Conservation (phyloP, 1,140 invertebrate species). For the Streblospio benedicti region DNA sequence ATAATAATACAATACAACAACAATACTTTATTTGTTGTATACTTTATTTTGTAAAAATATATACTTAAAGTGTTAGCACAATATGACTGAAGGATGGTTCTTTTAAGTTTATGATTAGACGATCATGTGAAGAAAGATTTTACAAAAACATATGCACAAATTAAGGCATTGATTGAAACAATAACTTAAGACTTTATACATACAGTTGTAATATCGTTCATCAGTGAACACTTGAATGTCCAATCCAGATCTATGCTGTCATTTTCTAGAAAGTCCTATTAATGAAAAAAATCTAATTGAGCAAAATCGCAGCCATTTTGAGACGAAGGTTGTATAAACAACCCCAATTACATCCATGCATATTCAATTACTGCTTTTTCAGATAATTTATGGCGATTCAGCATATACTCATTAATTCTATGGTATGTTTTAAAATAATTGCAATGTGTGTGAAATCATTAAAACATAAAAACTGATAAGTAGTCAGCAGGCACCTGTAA, state of each 20-base stretch:
- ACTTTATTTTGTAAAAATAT: too few relatives aligned
- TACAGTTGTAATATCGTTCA: conserved; percentile 61
- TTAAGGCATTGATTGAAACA: background rate
- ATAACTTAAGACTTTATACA: conserved; percentile 25
- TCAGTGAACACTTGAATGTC: conserved; percentile 81
- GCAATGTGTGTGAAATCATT: background rate
- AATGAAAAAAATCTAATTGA: background rate
- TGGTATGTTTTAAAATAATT: background rate
- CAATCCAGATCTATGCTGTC: conserved; percentile 79
- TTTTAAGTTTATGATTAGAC: too few relatives aligned
- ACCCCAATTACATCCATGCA: background rate
- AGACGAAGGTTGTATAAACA: too few relatives aligned
- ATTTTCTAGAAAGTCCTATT: conserved; percentile 81
- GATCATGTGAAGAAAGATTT: accelerated
- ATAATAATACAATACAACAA: background rate
- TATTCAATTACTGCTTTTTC: background rate
- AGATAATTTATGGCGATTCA: background rate
- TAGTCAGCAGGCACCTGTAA: conserved; percentile 41
- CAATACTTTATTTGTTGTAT: too few relatives aligned
- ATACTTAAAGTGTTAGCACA: too few relatives aligned
- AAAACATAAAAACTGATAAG: background rate
- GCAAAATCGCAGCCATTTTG: too few relatives aligned
- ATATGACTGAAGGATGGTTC: too few relatives aligned
- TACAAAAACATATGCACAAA: background rate
- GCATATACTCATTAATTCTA: background rate